These are phyloP conservation scores for Zenarchopterus dispar DNA, from an alignment of 2,797 vertebrate genomes.

Conservation along the genomic window DNA sequence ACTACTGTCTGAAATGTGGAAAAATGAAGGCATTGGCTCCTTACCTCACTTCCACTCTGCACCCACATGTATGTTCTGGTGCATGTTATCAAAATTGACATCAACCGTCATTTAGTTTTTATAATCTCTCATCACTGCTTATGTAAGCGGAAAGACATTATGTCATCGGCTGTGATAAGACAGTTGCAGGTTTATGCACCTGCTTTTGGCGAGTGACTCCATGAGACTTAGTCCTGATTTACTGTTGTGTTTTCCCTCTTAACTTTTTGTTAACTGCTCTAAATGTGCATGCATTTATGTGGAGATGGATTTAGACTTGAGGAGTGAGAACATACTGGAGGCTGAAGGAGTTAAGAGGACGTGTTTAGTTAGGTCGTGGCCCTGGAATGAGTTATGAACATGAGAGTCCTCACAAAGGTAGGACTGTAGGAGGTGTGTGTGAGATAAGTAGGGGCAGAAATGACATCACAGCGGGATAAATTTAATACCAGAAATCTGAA, in stretches of 20 bases:
- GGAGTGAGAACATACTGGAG: no score
- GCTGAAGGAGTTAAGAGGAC: no score
- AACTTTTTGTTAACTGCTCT: no score
- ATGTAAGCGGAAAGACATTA: constrained; percentile 46
- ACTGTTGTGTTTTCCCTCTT: no score
- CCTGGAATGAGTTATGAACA: background rate
- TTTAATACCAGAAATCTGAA: constrained; percentile 39
- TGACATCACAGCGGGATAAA: constrained; percentile 43
- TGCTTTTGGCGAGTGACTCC: no score
- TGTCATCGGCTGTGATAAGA: constrained; percentile 29
- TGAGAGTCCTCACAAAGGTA: constrained; percentile 8
- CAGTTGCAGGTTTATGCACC: constrained; percentile 14
- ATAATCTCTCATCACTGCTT: constrained; percentile 42
- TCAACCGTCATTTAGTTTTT: constrained; percentile 40
- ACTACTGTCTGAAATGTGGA: background rate
- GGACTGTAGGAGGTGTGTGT: constrained; percentile 5
- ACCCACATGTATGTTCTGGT: constrained; percentile 15
- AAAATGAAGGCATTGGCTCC: constrained; percentile 24
- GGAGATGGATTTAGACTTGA: no score
- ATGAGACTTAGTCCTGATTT: no score
- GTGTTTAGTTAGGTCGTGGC: background rate
- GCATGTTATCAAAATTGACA: constrained; percentile 37
- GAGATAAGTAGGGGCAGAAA: constrained; percentile 30
- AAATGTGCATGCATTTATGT: no score
- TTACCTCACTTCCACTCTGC: constrained; percentile 33